Evolutionary conservation across 2,113 vertebrate species (phyloP).

Genomic region (Mellivora capensis): DNA sequence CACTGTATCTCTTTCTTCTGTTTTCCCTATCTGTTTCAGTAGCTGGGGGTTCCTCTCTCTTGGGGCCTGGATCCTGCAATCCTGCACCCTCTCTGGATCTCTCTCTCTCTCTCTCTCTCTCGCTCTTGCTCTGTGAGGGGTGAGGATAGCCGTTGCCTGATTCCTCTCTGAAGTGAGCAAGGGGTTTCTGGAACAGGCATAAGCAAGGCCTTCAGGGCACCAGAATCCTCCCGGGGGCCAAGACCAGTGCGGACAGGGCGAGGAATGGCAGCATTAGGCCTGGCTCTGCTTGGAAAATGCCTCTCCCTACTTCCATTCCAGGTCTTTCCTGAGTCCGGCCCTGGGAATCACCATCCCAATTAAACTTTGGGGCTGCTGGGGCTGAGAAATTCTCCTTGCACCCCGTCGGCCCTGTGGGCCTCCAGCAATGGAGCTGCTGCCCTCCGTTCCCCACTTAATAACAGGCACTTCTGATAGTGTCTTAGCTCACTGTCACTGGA

Average conservation of each 20-base stretch:
- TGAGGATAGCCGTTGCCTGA: background rate
- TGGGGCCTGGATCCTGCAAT: background rate
- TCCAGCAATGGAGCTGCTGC: background rate
- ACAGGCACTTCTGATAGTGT: background rate
- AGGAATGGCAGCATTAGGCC: background rate
- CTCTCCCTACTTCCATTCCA: background rate
- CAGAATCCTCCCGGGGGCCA: background rate
- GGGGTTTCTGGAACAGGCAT: background rate
- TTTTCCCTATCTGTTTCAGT: background rate
- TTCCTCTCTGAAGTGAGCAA: background rate
- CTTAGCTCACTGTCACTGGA: background rate
- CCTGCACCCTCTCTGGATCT: background rate
- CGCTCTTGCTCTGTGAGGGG: background rate
- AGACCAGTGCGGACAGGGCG: background rate
- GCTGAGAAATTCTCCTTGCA: background rate
- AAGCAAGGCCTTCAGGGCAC: background rate
- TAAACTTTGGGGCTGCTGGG: background rate
- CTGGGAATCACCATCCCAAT: background rate
- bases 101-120: background rate
- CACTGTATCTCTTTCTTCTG: background rate
- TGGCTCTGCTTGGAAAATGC: background rate
- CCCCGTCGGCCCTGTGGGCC: accelerated
- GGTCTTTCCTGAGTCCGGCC: background rate
- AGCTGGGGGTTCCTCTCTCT: background rate
- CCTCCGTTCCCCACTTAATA: background rate